Conservation (phyloP, 1,140 invertebrate species). For the Drosophila tropicalis region DNA sequence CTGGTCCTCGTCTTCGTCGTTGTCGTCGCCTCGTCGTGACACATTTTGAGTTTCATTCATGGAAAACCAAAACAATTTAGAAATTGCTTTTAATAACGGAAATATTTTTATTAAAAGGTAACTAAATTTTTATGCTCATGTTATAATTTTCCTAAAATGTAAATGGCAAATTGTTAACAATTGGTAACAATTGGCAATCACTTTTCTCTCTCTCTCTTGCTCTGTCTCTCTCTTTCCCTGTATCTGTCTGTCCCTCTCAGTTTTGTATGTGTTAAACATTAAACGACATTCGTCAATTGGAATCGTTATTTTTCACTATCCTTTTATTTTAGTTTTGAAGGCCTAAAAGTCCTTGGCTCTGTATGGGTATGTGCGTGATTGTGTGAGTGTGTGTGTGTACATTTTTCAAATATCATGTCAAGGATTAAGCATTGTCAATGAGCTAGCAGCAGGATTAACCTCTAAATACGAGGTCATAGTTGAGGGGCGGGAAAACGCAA, state of each 20-base stretch:
- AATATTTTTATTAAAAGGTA: constrained; percentile 83
- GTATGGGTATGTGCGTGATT: neutral
- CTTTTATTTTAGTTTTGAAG: neutral
- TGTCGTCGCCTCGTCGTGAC: constrained; percentile 11
- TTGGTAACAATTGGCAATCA: constrained; percentile 11
- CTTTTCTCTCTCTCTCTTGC: neutral
- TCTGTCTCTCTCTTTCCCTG: neutral
- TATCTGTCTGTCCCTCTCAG: too few species aligned
- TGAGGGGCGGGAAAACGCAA: neutral
- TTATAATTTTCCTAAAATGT: constrained; percentile 11
- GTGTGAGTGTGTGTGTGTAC: neutral
- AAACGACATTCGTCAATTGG: neutral
- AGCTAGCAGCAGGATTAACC: constrained; percentile 4
- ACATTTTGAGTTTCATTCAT: constrained; percentile 65
- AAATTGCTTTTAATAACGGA: constrained; percentile 83
- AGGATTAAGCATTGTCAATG: constrained; percentile 6
- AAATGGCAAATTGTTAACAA: constrained; percentile 22
- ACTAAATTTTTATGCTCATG: constrained; percentile 47
- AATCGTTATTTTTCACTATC: neutral
- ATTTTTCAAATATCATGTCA: constrained; percentile 15
- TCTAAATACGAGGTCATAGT: constrained; percentile 2
- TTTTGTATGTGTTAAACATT: neutral
- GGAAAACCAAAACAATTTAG: constrained; percentile 83
- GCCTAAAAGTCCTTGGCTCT: constrained; percentile 11
- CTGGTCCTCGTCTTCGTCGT: constrained; percentile 10